Evolutionary conservation across 2,113 vertebrate species (phyloP).

Genomic region (Peromyscus leucopus): DNA sequence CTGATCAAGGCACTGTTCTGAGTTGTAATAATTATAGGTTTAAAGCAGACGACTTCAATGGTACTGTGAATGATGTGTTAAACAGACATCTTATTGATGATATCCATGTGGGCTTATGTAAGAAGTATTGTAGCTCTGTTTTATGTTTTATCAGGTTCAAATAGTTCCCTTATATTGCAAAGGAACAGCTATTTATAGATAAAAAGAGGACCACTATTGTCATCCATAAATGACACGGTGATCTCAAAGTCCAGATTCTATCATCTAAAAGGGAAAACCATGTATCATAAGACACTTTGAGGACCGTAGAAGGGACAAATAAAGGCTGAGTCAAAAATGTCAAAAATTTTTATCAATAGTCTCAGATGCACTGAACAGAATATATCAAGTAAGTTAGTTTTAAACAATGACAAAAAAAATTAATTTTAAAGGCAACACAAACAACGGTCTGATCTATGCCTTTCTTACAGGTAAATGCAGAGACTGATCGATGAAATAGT

Average conservation of each 20-base stretch:
- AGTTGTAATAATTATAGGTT: neutral
- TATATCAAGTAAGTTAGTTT: neutral
- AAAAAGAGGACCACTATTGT: neutral
- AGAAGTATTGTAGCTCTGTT: neutral
- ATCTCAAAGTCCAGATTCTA: neutral
- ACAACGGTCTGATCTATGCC: neutral
- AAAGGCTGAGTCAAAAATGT: neutral
- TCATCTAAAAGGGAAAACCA: neutral
- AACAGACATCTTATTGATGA: neutral
- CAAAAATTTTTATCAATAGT: conserved; percentile 9
- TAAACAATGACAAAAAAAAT: neutral
- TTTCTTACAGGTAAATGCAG: neutral
- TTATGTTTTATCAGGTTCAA: neutral
- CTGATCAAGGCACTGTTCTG: no score
- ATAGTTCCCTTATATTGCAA: neutral
- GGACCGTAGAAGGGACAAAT: neutral
- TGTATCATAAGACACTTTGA: conserved; percentile 4
- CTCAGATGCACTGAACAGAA: neutral
- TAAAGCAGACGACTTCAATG: neutral
- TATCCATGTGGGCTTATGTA: neutral
- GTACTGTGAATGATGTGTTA: neutral
- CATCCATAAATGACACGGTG: neutral
- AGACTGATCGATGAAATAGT: neutral
- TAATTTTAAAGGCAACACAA: neutral
- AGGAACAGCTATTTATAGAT: neutral